Conservation (phyloP, 2,113 vertebrate species). For the Jaculus jaculus region DNA sequence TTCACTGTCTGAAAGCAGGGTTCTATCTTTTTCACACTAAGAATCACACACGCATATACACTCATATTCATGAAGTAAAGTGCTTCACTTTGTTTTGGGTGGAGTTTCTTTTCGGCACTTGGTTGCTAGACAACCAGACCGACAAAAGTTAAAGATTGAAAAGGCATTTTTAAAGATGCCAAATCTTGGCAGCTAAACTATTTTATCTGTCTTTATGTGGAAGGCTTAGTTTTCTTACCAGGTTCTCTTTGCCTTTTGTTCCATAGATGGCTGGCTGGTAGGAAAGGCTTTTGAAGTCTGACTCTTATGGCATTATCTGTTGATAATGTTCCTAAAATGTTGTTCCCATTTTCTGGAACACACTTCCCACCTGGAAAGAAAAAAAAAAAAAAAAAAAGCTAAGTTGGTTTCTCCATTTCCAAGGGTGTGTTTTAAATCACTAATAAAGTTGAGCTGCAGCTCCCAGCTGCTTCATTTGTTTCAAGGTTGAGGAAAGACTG, state of each 20-base stretch:
- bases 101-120: conserved; percentile 83
- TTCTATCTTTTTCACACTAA: conserved; percentile 74
- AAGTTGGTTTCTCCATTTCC: conserved; percentile 74
- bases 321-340: conserved; percentile 64
- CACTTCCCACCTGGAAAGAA: conserved; percentile 74
- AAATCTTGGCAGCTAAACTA: conserved; percentile 81
- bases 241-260: conserved; percentile 60
- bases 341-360: conserved; percentile 77
- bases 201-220: conserved; percentile 82
- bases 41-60: conserved; percentile 25
- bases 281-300: conserved; percentile 57
- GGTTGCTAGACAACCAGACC: conserved; percentile 87
- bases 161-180: conserved; percentile 85
- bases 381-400: conserved; percentile 38
- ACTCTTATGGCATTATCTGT: conserved; percentile 68
- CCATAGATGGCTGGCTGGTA: conserved; percentile 40
- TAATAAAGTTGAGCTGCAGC: conserved; percentile 70
- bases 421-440: conserved; percentile 78
- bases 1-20: conserved; percentile 80
- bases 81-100: conserved; percentile 86
- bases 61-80: conserved; percentile 59
- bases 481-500: conserved; percentile 54
- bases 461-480: conserved; percentile 67
- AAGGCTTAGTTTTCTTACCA: conserved; percentile 74
- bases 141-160: conserved; percentile 84